These are phyloP conservation scores for Eolophus roseicapilla DNA, from an alignment of 2,113 vertebrate species.

Conservation along the genomic window DNA sequence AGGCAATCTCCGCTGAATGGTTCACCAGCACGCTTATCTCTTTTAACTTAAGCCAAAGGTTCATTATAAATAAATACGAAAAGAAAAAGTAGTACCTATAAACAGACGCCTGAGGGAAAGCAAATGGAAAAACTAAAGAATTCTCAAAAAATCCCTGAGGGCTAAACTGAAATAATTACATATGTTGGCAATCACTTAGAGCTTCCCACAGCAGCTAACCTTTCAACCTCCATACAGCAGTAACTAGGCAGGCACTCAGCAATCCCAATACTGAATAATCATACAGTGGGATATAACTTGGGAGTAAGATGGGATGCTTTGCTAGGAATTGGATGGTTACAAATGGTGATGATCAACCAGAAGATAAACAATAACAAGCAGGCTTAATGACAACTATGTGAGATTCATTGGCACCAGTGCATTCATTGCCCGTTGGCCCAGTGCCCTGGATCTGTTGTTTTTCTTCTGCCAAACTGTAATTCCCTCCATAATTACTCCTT, in stretches of 20 bases:
- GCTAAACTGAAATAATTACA: background rate
- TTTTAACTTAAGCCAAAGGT: background rate
- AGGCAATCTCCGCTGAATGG: background rate
- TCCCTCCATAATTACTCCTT: background rate
- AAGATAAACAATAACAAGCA: slow-evolving; percentile 23
- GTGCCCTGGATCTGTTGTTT: background rate
- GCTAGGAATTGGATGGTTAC: background rate
- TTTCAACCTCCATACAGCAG: background rate
- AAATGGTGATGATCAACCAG: slow-evolving; percentile 11
- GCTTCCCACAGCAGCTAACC: background rate
- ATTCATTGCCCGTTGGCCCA: background rate
- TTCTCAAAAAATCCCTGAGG: background rate
- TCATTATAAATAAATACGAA: background rate
- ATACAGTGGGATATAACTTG: background rate
- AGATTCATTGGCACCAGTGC: background rate
- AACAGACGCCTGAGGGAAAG: background rate
- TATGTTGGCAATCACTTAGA: background rate
- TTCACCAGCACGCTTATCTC: background rate
- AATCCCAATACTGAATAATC: background rate
- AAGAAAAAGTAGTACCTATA: background rate
- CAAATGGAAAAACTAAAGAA: background rate
- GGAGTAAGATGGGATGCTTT: background rate
- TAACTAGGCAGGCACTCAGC: background rate
- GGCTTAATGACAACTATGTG: background rate
- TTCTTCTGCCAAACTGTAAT: background rate